Base-by-base conservation (phyloP, 2,797 vertebrate genomes). In the Dicrostonyx torquatus region DNA sequence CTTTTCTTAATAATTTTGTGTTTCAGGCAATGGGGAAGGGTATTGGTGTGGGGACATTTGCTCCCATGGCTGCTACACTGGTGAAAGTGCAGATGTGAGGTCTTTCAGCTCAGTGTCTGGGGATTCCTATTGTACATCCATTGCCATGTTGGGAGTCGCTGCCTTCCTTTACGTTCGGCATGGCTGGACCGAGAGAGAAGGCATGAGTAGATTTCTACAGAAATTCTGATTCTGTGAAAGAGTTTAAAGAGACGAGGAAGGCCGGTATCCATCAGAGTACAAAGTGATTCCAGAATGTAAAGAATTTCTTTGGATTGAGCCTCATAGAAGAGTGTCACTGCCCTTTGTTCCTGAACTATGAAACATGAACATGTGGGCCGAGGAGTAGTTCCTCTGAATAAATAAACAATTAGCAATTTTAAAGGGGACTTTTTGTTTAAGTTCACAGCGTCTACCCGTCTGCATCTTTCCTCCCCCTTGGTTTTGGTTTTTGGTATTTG, bases 401-500 rank as follows among this genome's bases (percentile, higher is more conserved):
- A 85, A 85, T 37, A 68, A 85, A 85, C 62, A 85, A 68, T 24
- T 15, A 68, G 17, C 20, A 15, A 10, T 26, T 68, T 68, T 85
- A 1, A 50, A 50, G 50, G n/a, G 62, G 43, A 6, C 43, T n/a
- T 85, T 89, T 1, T 58, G 24, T 86, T 89, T 50, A 91, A 92
- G 9, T 93, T 66, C 53, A 90, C 0, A 3, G 83, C 50, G 7
- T 40, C 12, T 34, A 37, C 24, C 43, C 1, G 9, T n/a, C 5
- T 34, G 0, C 13, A 29, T 18, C 45, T 68, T 94, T 84, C 73
- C 87, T 86, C 53, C 37, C 87, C 87, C 37, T 76, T 89, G 68
- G 34, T 37, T 88, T 96, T 87, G 40, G 20, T 45, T 84, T 87
- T 72, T 94, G 45, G 22, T 26, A 68, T 93, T 50, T 80, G 40